These are phyloP conservation scores for Strix aluco DNA, from an alignment of 2,113 vertebrate species.

Conservation along the genomic window DNA sequence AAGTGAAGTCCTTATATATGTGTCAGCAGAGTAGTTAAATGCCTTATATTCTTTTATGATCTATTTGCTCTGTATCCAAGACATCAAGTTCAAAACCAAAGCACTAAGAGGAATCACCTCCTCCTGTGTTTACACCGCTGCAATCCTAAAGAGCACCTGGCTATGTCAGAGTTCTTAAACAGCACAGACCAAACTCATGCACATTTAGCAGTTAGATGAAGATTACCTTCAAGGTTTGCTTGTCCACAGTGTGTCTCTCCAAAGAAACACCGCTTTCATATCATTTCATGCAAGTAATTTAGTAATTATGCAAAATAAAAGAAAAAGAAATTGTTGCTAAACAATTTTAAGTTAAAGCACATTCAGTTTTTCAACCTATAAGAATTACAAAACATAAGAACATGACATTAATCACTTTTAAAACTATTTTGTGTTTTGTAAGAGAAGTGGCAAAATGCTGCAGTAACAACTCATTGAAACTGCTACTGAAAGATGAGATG, in stretches of 20 bases:
- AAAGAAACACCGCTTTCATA: not conserved
- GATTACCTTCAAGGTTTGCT: not conserved
- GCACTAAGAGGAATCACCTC: not conserved
- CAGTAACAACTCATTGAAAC: not conserved
- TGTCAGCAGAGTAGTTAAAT: not conserved
- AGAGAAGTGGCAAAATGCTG: not conserved
- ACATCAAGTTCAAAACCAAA: not conserved
- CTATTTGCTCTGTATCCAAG: not conserved
- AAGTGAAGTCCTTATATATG: not conserved
- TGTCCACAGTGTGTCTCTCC: not conserved
- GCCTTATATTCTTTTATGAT: not conserved
- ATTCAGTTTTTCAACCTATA: not conserved
- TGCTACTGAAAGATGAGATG: not conserved
- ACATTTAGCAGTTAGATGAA: not conserved
- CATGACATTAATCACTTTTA: not conserved
- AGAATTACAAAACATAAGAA: not conserved
- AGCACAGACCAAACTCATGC: not conserved
- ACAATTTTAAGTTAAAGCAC: not conserved
- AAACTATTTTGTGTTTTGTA: not conserved
- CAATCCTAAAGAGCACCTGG: too few species aligned
- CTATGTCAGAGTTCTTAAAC: not conserved
- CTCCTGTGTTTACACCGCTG: not conserved
- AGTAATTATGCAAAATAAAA: not conserved
- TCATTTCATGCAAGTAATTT: not conserved
- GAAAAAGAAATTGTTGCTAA: not conserved